A percentile compares a stretch with the other conserved stretches of the same genome.
These are phyloP conservation scores for Zygothrica quintamaculata DNA, from an alignment of 2,888 invertebrate species.

Conservation along the genomic window DNA sequence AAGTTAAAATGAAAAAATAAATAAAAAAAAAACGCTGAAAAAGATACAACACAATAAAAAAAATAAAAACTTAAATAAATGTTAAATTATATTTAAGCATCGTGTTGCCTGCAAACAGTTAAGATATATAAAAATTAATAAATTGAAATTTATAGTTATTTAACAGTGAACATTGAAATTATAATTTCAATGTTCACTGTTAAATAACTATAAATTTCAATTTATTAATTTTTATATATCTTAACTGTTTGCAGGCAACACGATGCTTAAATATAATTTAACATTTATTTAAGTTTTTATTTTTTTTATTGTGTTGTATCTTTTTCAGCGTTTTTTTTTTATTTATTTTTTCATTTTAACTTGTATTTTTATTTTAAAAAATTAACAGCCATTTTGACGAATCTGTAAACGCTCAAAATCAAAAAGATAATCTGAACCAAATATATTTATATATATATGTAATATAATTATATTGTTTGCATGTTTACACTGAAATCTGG, in stretches of 20 bases:
- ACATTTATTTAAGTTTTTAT: slow-evolving; percentile 52
- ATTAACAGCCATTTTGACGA: slow-evolving; percentile 85
- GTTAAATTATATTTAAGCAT: slow-evolving; percentile 71
- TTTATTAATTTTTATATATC: slow-evolving; percentile 30
- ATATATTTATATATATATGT: slow-evolving; percentile 41
- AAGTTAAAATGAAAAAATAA: slow-evolving; percentile 20
- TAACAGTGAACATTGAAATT: slow-evolving; percentile 42
- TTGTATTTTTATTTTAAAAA: slow-evolving; percentile 82
- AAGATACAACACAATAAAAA: slow-evolving; percentile 28
- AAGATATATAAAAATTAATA: slow-evolving; percentile 31
- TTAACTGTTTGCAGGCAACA: slow-evolving; percentile 68
- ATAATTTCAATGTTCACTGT: slow-evolving; percentile 40
- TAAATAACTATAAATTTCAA: slow-evolving; percentile 45
- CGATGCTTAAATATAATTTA: slow-evolving; percentile 68
- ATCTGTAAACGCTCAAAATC: slow-evolving; percentile 78
- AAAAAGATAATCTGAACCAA: slow-evolving; percentile 65
- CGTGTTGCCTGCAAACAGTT: slow-evolving; percentile 67
- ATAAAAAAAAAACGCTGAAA: slow-evolving; percentile 68
- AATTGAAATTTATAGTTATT: slow-evolving; percentile 44
- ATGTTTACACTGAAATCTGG: slow-evolving; percentile 23
- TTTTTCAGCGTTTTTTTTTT: too few relatives aligned
- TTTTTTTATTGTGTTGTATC: slow-evolving; percentile 31
- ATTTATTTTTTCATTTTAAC: slow-evolving; percentile 21
- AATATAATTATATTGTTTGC: slow-evolving; percentile 42
- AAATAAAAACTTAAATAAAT: slow-evolving; percentile 46